Base-by-base conservation (phyloP, 2,888 invertebrate genomes). In the Frankliniella intonsa region DNA sequence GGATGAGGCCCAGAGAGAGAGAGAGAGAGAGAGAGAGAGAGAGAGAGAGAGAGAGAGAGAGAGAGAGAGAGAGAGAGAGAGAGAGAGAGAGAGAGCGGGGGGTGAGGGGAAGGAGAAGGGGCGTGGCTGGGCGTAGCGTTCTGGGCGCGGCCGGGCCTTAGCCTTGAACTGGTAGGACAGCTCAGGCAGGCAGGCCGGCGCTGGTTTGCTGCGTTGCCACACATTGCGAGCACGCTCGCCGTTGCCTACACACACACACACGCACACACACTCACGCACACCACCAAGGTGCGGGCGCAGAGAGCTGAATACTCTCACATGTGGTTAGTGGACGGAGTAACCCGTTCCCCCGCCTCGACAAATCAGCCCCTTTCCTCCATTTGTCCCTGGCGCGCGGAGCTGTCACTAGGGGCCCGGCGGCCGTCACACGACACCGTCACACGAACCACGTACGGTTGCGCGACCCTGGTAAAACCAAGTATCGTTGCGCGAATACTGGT, bases 131-230 rank as follows among this genome's bases (percentile, higher is more conserved):
- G 62, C 62, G 62, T 62, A 62, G 62, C 62, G 17, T 62, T 76
- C 69, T 25, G 69, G 69, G 69, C 69, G 69, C 69, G 69, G 69
- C 69, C 69, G 55, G 62, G 62, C 62, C 62, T 62, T 76, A 76
- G 69, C 69, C 69, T 76, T 76, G 69, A 76, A 76, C 69, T 76
- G 62, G 62, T 62, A n/a, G 62, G 38, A 38, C 38, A 38, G 38
- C 38, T 38, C 38, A 38, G 17, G 19, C 62, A 10, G 19, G 17
- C 38, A 38, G 17, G 19, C 62, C 62, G 19, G 17, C 62, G 7
- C 62, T 19, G 62, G n/a, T 38, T 38, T 55, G 69, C 69, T 76
- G 25, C 69, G 69, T 76, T 76, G 69, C 69, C 69, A 76, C 69
- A 76, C 69, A 76, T 76, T 76, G 69, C 69, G 69, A 76, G 69